phyloP scores from a whole-genome alignment of 2,888 invertebrate genomes.

The Heliconius sara region DNA sequence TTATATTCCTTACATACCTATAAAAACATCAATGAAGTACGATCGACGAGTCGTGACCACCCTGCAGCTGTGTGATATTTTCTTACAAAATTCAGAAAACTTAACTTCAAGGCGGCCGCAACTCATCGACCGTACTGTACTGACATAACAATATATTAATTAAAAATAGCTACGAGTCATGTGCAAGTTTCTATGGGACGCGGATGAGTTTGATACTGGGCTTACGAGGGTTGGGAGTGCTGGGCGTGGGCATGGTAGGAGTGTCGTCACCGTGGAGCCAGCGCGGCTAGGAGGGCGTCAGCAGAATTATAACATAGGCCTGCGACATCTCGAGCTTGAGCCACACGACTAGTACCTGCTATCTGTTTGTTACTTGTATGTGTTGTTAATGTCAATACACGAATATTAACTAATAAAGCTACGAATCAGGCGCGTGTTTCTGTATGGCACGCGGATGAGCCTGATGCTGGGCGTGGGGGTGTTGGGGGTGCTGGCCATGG shows the following conservation, averaged over 20 bases:
- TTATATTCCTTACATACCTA: neutral
- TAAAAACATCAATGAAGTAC: too few species aligned
- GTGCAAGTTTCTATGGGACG: conserved; percentile 55
- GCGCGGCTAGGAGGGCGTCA: too few species aligned
- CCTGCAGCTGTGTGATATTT: neutral
- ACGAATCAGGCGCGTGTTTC: conserved; percentile 50
- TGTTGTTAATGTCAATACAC: too few species aligned
- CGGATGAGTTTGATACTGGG: conserved; percentile 30
- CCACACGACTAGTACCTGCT: too few species aligned
- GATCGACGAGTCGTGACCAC: neutral
- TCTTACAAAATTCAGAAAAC: neutral
- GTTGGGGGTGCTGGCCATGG: conserved; percentile 12
- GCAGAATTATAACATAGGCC: too few species aligned
- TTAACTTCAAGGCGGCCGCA: too few species aligned
- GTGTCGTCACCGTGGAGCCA: conserved; percentile 19
- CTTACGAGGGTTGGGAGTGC: neutral
- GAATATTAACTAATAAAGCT: too few species aligned
- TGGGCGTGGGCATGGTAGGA: conserved; percentile 26
- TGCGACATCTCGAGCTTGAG: too few species aligned
- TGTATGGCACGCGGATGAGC: conserved; percentile 53
- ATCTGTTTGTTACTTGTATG: too few species aligned
- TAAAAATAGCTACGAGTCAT: conserved; percentile 42
- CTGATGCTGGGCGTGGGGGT: neutral
- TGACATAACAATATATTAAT: too few species aligned
- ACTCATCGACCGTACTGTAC: too few species aligned